phyloP scores from a whole-genome alignment of 2,113 vertebrate species.

The Epinephelus fuscoguttatus region DNA sequence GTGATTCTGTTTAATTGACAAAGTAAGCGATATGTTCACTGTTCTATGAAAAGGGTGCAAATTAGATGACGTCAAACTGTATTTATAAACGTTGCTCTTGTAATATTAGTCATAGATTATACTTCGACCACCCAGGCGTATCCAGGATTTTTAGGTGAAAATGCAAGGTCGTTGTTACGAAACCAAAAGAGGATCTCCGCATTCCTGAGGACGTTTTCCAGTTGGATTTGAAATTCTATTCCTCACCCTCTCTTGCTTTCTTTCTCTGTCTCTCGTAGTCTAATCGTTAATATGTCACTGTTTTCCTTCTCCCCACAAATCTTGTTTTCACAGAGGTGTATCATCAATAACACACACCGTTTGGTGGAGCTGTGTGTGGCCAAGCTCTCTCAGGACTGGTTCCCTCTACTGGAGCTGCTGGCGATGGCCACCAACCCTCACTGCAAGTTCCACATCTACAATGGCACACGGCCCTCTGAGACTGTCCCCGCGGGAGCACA shows the following conservation, averaged over 20 bases:
- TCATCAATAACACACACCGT: conserved; percentile 99
- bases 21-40: background rate
- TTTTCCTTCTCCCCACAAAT: background rate
- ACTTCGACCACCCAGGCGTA: background rate
- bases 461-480: conserved; percentile 98
- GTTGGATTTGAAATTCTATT: background rate
- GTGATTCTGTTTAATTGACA: background rate
- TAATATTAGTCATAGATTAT: background rate
- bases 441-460: conserved; percentile 99
- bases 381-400: conserved; percentile 99
- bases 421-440: conserved; percentile 99
- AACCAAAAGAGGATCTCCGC: background rate
- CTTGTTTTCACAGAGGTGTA: conserved; percentile 90
- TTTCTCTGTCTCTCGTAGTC: background rate
- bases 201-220: background rate
- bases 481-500: conserved; percentile 96
- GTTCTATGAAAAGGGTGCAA: background rate
- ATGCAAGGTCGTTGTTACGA: background rate
- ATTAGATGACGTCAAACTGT: background rate
- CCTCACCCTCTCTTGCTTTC: background rate
- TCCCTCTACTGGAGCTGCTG: conserved; percentile 98
- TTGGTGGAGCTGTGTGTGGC: conserved; percentile 98
- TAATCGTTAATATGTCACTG: background rate
- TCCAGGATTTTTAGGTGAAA: background rate
- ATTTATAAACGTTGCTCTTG: background rate